Evolutionary conservation across 1,140 invertebrate genomes (phyloP).

Genomic region (Orius insidiosus): DNA sequence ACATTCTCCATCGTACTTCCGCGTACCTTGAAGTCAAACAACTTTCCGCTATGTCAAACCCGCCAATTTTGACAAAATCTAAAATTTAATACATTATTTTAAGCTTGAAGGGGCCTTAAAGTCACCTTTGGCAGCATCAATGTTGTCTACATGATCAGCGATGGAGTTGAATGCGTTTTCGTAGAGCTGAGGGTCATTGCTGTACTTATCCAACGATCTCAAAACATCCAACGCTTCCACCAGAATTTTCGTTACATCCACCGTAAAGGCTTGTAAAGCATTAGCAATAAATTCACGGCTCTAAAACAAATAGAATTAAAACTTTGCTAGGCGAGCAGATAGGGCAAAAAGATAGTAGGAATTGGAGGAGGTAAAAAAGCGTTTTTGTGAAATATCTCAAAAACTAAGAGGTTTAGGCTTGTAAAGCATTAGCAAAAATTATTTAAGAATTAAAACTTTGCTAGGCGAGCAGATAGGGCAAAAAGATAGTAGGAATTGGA

Average conservation of each 20-base stretch:
- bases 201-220: constrained; percentile 4
- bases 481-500: no score
- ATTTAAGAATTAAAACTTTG: no score
- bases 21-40: constrained; percentile 7
- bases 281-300: constrained; percentile 12
- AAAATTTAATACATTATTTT: constrained; percentile 6
- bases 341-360: background rate
- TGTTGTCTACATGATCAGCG: constrained; percentile 13
- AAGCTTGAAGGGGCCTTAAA: background rate
- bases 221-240: constrained; percentile 7
- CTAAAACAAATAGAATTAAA: constrained; percentile 1
- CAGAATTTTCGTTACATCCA: constrained; percentile 11
- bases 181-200: background rate
- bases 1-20: constrained; percentile 12
- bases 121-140: constrained; percentile 15
- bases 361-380: background rate
- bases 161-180: constrained; percentile 12
- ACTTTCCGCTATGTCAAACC: constrained; percentile 8
- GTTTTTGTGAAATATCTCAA: no score
- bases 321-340: background rate
- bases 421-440: background rate
- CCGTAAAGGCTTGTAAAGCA: constrained; percentile 13
- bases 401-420: background rate
- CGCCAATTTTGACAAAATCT: constrained; percentile 16
- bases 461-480: no score